Conservation (phyloP, 2,888 invertebrate species). For the Blastobasis adustella region DNA sequence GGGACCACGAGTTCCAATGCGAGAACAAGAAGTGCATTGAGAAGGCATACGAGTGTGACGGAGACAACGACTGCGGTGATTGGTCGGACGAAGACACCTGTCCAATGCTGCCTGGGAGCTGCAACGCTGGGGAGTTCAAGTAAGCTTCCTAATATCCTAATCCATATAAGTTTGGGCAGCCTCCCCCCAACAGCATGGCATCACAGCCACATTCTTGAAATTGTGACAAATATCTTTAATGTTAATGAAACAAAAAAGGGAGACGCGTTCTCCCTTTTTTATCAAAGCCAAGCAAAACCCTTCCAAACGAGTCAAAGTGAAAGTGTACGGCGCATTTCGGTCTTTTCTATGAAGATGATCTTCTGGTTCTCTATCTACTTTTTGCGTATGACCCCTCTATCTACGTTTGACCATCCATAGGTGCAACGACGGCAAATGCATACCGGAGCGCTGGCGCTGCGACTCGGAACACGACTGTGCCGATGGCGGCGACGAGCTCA, state of each 20-base stretch:
- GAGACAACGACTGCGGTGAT: slow-evolving; percentile 91
- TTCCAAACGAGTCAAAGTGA: no score
- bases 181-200: no score
- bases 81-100: slow-evolving; percentile 91
- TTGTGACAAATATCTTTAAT: no score
- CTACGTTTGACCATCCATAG: slow-evolving; percentile 39
- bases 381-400: no score
- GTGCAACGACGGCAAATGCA: slow-evolving; percentile 86
- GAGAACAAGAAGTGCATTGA: slow-evolving; percentile 82
- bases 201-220: no score
- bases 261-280: no score
- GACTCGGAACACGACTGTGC: slow-evolving; percentile 88
- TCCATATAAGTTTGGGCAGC: neutral
- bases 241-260: no score
- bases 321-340: no score
- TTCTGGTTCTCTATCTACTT: no score
- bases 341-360: no score
- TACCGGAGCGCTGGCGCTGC: slow-evolving; percentile 85
- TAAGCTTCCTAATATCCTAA: slow-evolving; percentile 34
- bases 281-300: no score
- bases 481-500: slow-evolving; percentile 84
- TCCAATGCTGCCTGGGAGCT: slow-evolving; percentile 77
- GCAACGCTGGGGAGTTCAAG: slow-evolving; percentile 83
- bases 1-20: slow-evolving; percentile 84
- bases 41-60: slow-evolving; percentile 86